A percentile compares a stretch with the other conserved stretches of the same genome.
Evolutionary conservation across 1,140 invertebrate genomes (phyloP).

Genomic region (Drosophila mayri): DNA sequence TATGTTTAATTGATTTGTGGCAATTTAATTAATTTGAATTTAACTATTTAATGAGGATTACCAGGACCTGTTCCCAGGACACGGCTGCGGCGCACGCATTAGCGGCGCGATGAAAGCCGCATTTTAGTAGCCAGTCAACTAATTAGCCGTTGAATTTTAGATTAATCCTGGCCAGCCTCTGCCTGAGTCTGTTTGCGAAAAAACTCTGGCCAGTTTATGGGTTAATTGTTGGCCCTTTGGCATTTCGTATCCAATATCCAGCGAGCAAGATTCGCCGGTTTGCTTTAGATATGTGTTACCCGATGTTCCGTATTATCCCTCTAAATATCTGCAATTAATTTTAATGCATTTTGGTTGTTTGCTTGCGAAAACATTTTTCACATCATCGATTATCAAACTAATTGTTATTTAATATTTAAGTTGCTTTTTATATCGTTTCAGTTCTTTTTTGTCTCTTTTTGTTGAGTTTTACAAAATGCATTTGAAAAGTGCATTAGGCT

Average conservation of each 20-base stretch:
- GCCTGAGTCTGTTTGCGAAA: slow-evolving; percentile 20
- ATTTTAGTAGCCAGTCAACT: slow-evolving; percentile 72
- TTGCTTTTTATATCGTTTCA: slow-evolving; percentile 33
- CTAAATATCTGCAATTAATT: slow-evolving; percentile 39
- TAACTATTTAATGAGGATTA: slow-evolving; percentile 83
- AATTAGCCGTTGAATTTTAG: slow-evolving; percentile 81
- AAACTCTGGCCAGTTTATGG: slow-evolving; percentile 7
- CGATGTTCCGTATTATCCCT: slow-evolving; percentile 3
- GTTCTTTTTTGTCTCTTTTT: neutral
- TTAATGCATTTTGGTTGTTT: slow-evolving; percentile 74
- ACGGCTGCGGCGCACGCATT: slow-evolving; percentile 39
- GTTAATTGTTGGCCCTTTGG: slow-evolving; percentile 49
- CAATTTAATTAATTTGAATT: slow-evolving; percentile 84
- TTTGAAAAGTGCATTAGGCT: slow-evolving; percentile 71
- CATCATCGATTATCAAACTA: slow-evolving; percentile 72
- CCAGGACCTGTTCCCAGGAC: slow-evolving; percentile 44
- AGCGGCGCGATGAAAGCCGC: slow-evolving; percentile 66
- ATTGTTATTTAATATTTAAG: slow-evolving; percentile 72
- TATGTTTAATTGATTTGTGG: slow-evolving; percentile 83
- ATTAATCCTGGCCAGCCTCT: slow-evolving; percentile 55
- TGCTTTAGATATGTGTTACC: slow-evolving; percentile 10
- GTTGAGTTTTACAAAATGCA: slow-evolving; percentile 53
- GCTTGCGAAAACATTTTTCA: slow-evolving; percentile 59
- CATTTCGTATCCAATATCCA: neutral
- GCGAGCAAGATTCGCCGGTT: neutral